Conservation (phyloP, 2,797 vertebrate species). For the Zalophus californianus region DNA sequence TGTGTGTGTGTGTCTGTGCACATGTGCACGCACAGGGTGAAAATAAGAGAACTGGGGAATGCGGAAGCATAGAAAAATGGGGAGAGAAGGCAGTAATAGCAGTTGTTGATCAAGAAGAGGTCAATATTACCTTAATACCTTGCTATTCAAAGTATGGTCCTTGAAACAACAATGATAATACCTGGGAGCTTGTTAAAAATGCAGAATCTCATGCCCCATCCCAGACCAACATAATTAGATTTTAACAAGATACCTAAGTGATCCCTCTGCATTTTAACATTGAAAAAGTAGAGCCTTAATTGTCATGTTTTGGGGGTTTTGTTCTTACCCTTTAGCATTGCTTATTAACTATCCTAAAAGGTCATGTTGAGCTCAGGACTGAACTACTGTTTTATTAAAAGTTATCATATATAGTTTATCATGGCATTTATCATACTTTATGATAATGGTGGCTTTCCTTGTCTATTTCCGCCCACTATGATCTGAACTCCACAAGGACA, state of each 20-base stretch:
- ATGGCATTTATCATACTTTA: background rate
- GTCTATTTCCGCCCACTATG: background rate
- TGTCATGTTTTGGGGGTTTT: background rate
- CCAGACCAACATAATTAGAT: background rate
- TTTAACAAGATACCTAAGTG: background rate
- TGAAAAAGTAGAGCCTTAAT: background rate
- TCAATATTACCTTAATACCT: background rate
- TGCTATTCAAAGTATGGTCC: background rate
- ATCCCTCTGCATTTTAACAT: background rate
- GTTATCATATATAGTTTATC: background rate
- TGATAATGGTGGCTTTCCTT: background rate
- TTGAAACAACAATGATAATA: background rate
- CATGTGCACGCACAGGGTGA: background rate
- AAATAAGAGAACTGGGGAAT: background rate
- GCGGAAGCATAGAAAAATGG: background rate
- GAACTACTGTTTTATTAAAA: background rate
- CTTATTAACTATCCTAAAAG: background rate
- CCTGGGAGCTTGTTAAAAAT: background rate
- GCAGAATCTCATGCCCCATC: background rate
- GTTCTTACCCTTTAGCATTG: background rate
- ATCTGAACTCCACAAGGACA: background rate
- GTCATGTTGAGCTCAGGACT: background rate
- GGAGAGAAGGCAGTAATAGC: background rate
- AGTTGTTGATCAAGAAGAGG: background rate
- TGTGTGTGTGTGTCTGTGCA: background rate